Base-by-base conservation (phyloP, 2,888 invertebrate species). In the Mellilla xanthometata region DNA sequence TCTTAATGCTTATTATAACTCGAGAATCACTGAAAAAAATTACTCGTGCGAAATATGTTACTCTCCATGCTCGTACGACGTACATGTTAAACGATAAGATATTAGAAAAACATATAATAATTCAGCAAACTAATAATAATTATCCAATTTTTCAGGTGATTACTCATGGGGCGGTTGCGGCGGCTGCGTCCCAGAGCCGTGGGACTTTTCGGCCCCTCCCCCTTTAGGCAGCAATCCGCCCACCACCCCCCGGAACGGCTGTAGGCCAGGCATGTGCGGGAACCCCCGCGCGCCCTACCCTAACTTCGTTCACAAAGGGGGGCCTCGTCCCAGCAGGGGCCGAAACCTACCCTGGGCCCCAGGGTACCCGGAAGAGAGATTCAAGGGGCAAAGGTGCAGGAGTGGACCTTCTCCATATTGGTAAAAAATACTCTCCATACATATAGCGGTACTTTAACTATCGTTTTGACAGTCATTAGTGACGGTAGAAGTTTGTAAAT, bases 371-470 rank as follows among this genome's bases (percentile, higher is more conserved):
- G 88, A 87, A 19, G 87, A 88, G 5, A 70, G 86, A 12, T 83
- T 73, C 48, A 88, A 87, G 54, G 85, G 81, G 0, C 86, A 82
- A 45, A 56, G 86, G 13, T 79, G 74, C 52, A 72, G 88, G 56
- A 87, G 75, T 44, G 85, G 76, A 0, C 78, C 82, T 0, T 62
- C 80, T 6, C 87, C 86, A 1, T 88, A 89, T 65, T 89, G 88
- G 86, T 88, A 82, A 64, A 29, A 15, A 10, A 39, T 22, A 29
- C 6, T 32, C 10, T 28, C 11, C 8, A 3, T 24, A 4, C 24
- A n/a, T 24, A n/a, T 1, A n/a, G n/a, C n/a, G n/a, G n/a, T n/a
- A n/a, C n/a, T n/a, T n/a, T n/a, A 2, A 32, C 30, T 11, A 22
- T 39, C 32, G 2, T n/a, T 31, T 7, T 13, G 39, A 39, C 24